phyloP scores from a whole-genome alignment of 2,797 vertebrate species.

The Pachyuromys duprasi region DNA sequence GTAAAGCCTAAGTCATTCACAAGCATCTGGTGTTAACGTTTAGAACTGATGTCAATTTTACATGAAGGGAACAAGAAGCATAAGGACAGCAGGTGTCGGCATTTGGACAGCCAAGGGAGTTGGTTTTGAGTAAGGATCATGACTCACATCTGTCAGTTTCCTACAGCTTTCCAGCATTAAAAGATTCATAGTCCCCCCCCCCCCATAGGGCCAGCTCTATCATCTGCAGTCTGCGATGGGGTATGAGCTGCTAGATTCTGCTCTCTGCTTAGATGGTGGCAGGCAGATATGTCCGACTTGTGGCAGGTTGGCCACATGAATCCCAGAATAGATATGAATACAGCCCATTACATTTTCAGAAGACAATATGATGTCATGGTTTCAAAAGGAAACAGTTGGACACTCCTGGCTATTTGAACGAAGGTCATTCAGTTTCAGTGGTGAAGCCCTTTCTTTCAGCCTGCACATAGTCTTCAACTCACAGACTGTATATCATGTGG shows the following conservation, averaged over 20 bases:
- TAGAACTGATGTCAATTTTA: background rate
- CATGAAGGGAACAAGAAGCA: background rate
- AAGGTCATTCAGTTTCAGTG: background rate
- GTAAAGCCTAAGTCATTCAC: background rate
- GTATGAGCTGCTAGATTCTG: accelerated
- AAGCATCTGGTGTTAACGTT: background rate
- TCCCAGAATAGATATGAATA: background rate
- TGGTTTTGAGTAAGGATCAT: background rate
- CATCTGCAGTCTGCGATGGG: background rate
- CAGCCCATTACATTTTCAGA: background rate
- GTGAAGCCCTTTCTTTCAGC: background rate
- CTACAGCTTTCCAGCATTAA: background rate
- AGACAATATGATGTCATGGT: background rate
- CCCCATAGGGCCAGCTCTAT: accelerated
- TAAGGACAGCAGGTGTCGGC: background rate
- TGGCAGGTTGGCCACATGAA: background rate
- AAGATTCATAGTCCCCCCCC: accelerated
- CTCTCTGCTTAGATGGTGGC: background rate
- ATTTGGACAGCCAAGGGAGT: background rate
- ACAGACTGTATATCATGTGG: background rate
- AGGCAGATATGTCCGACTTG: background rate
- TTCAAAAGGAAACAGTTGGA: background rate
- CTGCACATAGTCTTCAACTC: background rate
- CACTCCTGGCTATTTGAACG: background rate
- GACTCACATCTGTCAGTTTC: background rate